Evolutionary conservation across 1,140 invertebrate genomes (phyloP), one percentile per base, ranked within the genome.

Genomic region (Varroa destructor): DNA sequence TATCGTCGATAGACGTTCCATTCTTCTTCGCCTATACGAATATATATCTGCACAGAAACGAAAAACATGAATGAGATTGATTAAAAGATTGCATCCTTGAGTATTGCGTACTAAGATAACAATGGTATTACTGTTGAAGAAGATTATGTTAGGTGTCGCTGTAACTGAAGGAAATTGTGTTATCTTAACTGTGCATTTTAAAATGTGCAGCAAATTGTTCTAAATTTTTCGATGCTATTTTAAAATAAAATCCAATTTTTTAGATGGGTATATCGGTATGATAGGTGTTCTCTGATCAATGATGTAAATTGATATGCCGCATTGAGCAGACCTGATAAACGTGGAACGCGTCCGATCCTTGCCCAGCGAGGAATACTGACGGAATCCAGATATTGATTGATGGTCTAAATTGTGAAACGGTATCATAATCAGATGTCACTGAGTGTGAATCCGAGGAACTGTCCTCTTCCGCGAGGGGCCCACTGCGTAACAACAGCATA

Each of bases 1-100:
- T 93, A 95, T 77, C 92, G 83, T 75, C 91, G 83, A 77, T 93
- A 95, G 51, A 94, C 87, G 80, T 93, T 95, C 91, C 91, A 94
- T 79, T 94, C 91, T 75, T 89, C 89, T 77, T 89, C 86, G 71
- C 87, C 84, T 72, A 93, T 88, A 74, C 91, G 85, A 71, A 93
- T 78, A 78, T 90, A 93, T 76, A 89, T 84, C 87, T 88, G 74
- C n/a, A 76, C 46, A 51, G 8, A 51, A 8, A 51, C 46, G 4
- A 51, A 51, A 51, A 51, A 3, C 8, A 51, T 51, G 4, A 51
- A 3, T 51, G 8, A 51, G 8, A 51, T 8, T 51, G 46, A 73
- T 2, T n/a, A 72, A 43, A 72, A 73, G 6, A 36, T 5, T 36
- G 71, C 40, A 40, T 37, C 42, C 56, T 55, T 6, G 54, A 37